Evolutionary conservation across 2,113 vertebrate species (phyloP).

Genomic region (Hepsetus odoe): DNA sequence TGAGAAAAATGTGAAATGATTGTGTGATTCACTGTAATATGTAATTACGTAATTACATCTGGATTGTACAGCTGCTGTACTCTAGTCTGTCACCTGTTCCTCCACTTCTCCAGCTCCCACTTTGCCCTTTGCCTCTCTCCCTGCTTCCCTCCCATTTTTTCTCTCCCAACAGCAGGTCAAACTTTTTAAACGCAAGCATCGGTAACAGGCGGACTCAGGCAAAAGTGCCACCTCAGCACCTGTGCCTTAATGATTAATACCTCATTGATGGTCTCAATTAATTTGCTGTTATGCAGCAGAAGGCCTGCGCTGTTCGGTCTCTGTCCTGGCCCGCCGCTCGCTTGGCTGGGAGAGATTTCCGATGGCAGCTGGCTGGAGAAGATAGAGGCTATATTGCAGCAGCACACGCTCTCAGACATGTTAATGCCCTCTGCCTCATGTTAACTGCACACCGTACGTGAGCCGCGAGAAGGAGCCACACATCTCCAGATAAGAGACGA

Average conservation of each 20-base stretch:
- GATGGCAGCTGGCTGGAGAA: constrained; percentile 75
- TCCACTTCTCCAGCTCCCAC: background rate
- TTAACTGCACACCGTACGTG: constrained; percentile 1
- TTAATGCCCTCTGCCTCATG: constrained; percentile 21
- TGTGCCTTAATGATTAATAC: constrained; percentile 84
- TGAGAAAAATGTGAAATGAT: too few species aligned
- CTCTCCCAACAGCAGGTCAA: constrained; percentile 71
- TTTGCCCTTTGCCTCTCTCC: background rate
- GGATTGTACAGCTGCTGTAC: too few species aligned
- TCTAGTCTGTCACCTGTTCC: background rate
- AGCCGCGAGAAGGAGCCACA: background rate
- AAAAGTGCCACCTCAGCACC: constrained; percentile 82
- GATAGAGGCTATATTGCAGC: constrained; percentile 64
- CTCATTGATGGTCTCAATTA: constrained; percentile 85
- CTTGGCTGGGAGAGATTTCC: constrained; percentile 73
- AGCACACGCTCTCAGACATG: constrained; percentile 1
- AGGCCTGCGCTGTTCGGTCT: constrained; percentile 74
- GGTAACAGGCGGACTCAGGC: constrained; percentile 68
- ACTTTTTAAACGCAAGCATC: constrained; percentile 67
- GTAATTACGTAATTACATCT: too few species aligned
- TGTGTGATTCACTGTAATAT: too few species aligned
- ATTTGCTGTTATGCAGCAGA: constrained; percentile 81
- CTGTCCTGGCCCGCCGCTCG: constrained; percentile 68
- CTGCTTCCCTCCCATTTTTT: constrained; percentile 8
- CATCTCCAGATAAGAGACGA: background rate